Evolutionary conservation across 1,140 invertebrate species (phyloP), one percentile per base, ranked within the genome.

Genomic region (Dendrolimus punctatus): DNA sequence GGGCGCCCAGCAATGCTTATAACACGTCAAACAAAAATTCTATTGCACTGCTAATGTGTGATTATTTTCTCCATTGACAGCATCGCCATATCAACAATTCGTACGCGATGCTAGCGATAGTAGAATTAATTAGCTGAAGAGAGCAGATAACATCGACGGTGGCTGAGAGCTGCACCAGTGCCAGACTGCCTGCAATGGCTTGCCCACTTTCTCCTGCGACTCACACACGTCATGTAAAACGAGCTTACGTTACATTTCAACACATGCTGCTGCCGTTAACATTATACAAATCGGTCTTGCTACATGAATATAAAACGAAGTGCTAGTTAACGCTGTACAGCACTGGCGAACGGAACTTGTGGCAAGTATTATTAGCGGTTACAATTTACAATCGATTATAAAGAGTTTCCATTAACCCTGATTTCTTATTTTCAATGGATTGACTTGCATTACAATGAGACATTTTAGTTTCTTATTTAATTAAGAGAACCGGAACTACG

Each of bases 41-140:
- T 72, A 57, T 58, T 55, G 49, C 58, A 63, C 60, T 66, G 63
- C 70, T 75, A 66, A 75, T 73, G 72, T 75, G 70, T 73, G 62
- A 71, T 72, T 60, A 73, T 68, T 72, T 71, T 73, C 67, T 68
- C 62, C 63, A 40, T 68, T 64, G 67, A 66, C 65, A 53, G 50
- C 40, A 38, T 46, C 54, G 49, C 57, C 60, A 57, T 58, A 60
- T 59, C 59, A 46, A 60, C 60, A 58, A 67, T 68, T 64, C 64
- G 61, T 64, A 52, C 9, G 51, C 55, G 53, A 69, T 64, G 48
- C 55, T 41, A 54, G 45, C 55, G 40, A 49, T n/a, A 55, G 52
- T 60, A 64, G 51, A 57, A 67, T 64, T 73, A 71, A 75, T 73
- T 71, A 62, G 62, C 46, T 8, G 50, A 62, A 56, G 64, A 60